phyloP scores from a whole-genome alignment of 2,797 vertebrate genomes.

The Notamacropus eugenii region DNA sequence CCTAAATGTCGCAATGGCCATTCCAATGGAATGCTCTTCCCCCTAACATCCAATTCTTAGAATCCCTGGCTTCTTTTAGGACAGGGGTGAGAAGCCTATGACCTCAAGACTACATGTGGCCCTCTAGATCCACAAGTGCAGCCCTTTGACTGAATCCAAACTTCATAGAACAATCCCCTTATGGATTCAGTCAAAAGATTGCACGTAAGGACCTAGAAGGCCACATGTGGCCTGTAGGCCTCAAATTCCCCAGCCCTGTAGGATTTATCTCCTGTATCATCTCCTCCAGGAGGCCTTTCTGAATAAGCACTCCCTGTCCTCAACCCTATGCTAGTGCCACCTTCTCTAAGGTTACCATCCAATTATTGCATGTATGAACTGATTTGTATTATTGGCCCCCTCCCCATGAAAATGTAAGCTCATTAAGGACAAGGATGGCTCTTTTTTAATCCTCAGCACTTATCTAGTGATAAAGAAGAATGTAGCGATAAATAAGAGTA shows the following conservation, averaged over 20 bases:
- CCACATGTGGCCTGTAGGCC: too few species aligned
- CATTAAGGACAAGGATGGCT: neutral
- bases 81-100: too few species aligned
- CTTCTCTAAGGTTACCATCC: too few species aligned
- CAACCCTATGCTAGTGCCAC: too few species aligned
- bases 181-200: too few species aligned
- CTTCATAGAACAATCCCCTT: too few species aligned
- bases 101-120: too few species aligned
- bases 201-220: too few species aligned
- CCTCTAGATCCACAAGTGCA: too few species aligned
- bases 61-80: neutral
- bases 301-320: neutral
- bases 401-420: neutral
- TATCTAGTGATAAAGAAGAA: slow-evolving; percentile 10
- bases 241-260: too few species aligned
- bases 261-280: neutral
- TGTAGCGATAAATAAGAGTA: neutral
- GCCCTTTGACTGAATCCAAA: too few species aligned
- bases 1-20: neutral
- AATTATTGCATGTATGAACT: too few species aligned
- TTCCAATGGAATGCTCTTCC: neutral
- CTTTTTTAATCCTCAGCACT: neutral
- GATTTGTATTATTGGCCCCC: neutral
- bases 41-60: neutral
- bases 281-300: neutral